A percentile compares a stretch with the other conserved stretches of the same genome.
Conservation (phyloP, 2,113 vertebrate genomes). For the Naja naja region DNA sequence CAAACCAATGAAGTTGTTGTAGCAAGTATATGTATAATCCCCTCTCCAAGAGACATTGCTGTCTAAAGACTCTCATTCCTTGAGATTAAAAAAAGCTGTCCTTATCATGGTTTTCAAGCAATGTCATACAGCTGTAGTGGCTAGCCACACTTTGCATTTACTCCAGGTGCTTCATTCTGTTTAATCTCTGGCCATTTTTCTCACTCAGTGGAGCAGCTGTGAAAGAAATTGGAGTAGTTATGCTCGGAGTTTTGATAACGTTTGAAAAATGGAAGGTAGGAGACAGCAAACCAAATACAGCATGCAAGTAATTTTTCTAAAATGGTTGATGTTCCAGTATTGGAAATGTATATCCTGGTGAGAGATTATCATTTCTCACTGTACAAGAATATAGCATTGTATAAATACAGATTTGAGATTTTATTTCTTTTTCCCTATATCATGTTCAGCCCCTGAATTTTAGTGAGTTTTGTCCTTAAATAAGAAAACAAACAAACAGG, state of each 20-base stretch:
- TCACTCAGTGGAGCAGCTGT: slow-evolving; percentile 60
- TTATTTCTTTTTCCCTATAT: background rate
- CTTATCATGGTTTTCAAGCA: slow-evolving; percentile 31
- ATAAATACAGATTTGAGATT: slow-evolving; percentile 14
- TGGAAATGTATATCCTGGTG: background rate
- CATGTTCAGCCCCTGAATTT: background rate
- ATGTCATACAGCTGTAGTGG: slow-evolving; percentile 45
- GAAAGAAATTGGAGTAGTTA: slow-evolving; percentile 71
- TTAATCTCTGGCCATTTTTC: slow-evolving; percentile 71
- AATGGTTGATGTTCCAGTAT: slow-evolving; percentile 50
- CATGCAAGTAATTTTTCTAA: slow-evolving; percentile 66
- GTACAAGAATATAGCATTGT: slow-evolving; percentile 14
- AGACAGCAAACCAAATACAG: slow-evolving; percentile 65
- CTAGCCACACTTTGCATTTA: slow-evolving; percentile 53
- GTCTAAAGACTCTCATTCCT: slow-evolving; percentile 22
- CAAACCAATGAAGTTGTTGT: background rate
- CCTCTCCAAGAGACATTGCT: background rate
- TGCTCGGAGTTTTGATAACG: slow-evolving; percentile 63
- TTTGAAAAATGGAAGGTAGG: slow-evolving; percentile 67
- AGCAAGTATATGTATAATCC: background rate
- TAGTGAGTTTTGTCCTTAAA: background rate
- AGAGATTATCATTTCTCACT: slow-evolving; percentile 30
- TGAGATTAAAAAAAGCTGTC: slow-evolving; percentile 36
- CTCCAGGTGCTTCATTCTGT: slow-evolving; percentile 59
- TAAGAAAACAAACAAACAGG: background rate